Evolutionary conservation across 2,113 vertebrate genomes (phyloP).

Genomic region (Heloderma charlesbogerti): DNA sequence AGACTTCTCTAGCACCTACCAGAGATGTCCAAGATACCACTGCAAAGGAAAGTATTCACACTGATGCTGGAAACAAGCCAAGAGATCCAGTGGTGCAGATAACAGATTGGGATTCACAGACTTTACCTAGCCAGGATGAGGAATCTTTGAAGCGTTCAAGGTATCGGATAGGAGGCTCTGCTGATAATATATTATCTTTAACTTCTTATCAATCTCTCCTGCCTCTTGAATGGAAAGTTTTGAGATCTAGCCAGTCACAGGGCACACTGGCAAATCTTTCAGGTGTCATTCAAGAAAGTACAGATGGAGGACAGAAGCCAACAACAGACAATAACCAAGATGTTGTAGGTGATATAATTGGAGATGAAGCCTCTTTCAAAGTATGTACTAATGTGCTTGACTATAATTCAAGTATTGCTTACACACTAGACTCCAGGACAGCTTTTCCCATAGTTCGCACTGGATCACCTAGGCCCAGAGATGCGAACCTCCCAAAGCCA

Average conservation of each 20-base stretch:
- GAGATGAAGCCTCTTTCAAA: constrained; percentile 45
- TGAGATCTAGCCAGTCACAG: constrained; percentile 20
- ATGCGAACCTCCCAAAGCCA: neutral
- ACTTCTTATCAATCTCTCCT: neutral
- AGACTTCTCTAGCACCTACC: neutral
- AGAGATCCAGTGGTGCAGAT: neutral
- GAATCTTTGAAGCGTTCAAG: neutral
- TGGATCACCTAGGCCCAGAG: neutral
- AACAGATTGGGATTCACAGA: neutral
- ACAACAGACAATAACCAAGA: constrained; percentile 1
- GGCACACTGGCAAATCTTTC: neutral
- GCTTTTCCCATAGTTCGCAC: neutral
- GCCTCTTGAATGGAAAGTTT: constrained; percentile 33
- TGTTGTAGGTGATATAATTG: constrained; percentile 49
- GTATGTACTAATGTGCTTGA: neutral
- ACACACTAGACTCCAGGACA: neutral
- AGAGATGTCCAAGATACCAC: neutral
- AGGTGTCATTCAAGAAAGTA: neutral
- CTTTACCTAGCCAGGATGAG: neutral
- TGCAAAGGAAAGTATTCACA: neutral
- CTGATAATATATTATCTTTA: constrained; percentile 37
- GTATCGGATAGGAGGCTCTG: constrained; percentile 19
- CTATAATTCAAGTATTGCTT: neutral
- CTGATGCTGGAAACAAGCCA: neutral
- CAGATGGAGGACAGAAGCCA: neutral